phyloP scores from a whole-genome alignment of 2,888 invertebrate genomes.

The Autographa pulchrina region DNA sequence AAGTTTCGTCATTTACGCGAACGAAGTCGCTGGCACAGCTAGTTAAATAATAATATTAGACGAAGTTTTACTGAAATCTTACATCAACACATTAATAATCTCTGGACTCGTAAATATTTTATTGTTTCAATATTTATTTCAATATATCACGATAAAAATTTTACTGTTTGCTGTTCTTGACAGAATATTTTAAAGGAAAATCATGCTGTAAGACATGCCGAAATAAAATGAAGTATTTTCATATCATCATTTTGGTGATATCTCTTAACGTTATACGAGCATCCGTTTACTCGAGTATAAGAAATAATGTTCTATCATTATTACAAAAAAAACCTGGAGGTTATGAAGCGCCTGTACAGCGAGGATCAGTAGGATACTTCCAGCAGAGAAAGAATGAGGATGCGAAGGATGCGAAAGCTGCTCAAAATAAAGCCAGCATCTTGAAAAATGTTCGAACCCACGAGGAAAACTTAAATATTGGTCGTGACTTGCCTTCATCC shows the following conservation, averaged over 20 bases:
- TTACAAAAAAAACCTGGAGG: constrained; percentile 26
- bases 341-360: neutral
- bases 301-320: constrained; percentile 51
- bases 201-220: constrained; percentile 55
- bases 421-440: constrained; percentile 29
- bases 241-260: constrained; percentile 30
- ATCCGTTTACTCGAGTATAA: constrained; percentile 53
- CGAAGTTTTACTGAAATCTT: no score
- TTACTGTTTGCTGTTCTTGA: constrained; percentile 6
- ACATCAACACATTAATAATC: constrained; percentile 1
- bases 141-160: constrained; percentile 31
- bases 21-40: no score
- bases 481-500: constrained; percentile 10
- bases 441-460: constrained; percentile 30
- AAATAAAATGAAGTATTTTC: constrained; percentile 63
- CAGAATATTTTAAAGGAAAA: constrained; percentile 7
- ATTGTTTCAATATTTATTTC: constrained; percentile 41
- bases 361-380: constrained; percentile 6
- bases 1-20: no score
- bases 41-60: no score
- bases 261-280: constrained; percentile 45
- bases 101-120: constrained; percentile 38
- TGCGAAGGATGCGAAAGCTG: constrained; percentile 23
- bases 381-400: constrained; percentile 22
- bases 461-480: constrained; percentile 29